Evolutionary conservation across 1,140 invertebrate genomes (phyloP).

Genomic region (Archegozetes longisetosus): DNA sequence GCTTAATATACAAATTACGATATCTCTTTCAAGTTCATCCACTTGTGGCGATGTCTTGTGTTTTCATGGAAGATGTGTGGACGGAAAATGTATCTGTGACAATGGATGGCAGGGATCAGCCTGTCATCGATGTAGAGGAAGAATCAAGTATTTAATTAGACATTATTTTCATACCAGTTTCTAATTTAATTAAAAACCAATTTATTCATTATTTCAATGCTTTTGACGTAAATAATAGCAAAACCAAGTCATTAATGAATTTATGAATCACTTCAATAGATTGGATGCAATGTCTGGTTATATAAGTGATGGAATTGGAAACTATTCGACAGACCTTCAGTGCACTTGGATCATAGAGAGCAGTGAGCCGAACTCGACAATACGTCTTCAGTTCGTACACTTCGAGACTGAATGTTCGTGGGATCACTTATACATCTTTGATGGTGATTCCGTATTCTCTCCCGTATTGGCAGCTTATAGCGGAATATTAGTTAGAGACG

Average conservation of each 20-base stretch:
- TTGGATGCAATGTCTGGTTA: slow-evolving; percentile 53
- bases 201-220: slow-evolving; percentile 30
- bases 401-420: slow-evolving; percentile 95
- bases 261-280: too few relatives aligned
- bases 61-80: slow-evolving; percentile 57
- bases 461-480: slow-evolving; percentile 74
- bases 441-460: slow-evolving; percentile 83
- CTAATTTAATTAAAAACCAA: too few relatives aligned
- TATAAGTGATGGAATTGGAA: slow-evolving; percentile 79
- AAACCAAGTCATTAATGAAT: too few relatives aligned
- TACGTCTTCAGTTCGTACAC: slow-evolving; percentile 36
- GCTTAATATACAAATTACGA: too few relatives aligned
- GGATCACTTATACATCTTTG: slow-evolving; percentile 94
- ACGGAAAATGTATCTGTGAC: slow-evolving; percentile 66
- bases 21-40: slow-evolving; percentile 2
- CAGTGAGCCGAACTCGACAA: slow-evolving; percentile 19
- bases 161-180: too few relatives aligned
- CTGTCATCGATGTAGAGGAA: slow-evolving; percentile 76
- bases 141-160: slow-evolving; percentile 86
- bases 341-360: slow-evolving; percentile 84
- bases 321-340: slow-evolving; percentile 83
- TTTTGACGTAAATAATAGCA: not conserved
- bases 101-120: slow-evolving; percentile 73
- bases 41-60: slow-evolving; percentile 30
- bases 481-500: slow-evolving; percentile 65